A percentile compares a stretch with the other conserved stretches of the same genome.
Conservation (phyloP, 2,888 invertebrate genomes). For the Anthrax anthrax region DNA sequence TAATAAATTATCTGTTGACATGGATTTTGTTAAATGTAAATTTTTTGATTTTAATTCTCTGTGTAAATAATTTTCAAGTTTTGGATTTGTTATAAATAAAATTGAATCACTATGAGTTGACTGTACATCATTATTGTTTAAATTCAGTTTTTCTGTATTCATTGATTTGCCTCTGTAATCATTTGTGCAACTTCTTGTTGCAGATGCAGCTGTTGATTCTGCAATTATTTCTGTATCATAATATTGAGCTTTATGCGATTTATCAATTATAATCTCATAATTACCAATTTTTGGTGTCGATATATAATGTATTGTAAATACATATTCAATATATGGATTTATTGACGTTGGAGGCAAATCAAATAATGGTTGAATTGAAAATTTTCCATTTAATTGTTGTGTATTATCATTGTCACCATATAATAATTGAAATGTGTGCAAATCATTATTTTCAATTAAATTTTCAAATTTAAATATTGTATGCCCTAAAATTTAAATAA, state of each 20-base stretch:
- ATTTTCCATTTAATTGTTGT: conserved; percentile 5
- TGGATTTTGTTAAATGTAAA: background rate
- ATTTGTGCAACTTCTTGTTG: too few relatives aligned
- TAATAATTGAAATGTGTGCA: conserved; percentile 12
- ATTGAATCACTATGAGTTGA: conserved; percentile 3
- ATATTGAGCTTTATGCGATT: conserved; percentile 6
- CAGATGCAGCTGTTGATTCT: conserved; percentile 7
- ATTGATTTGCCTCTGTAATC: too few relatives aligned
- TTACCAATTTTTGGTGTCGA: conserved; percentile 12
- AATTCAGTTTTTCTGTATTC: too few relatives aligned
- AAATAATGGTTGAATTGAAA: conserved; percentile 12
- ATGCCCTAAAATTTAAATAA: conserved; percentile 15
- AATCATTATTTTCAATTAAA: conserved; percentile 17
- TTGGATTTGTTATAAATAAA: background rate
- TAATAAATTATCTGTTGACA: background rate
- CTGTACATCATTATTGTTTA: too few relatives aligned
- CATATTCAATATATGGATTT: conserved; percentile 22
- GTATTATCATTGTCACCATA: conserved; percentile 4
- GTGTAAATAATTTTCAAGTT: too few relatives aligned
- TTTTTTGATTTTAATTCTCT: too few relatives aligned
- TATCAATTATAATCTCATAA: conserved; percentile 7
- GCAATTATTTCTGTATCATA: conserved; percentile 13
- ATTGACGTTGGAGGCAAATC: conserved; percentile 15
- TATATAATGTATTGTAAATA: conserved; percentile 19
- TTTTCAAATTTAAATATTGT: conserved; percentile 21